phyloP scores from a whole-genome alignment of 2,888 invertebrate genomes.

The Drosophila anceps region DNA sequence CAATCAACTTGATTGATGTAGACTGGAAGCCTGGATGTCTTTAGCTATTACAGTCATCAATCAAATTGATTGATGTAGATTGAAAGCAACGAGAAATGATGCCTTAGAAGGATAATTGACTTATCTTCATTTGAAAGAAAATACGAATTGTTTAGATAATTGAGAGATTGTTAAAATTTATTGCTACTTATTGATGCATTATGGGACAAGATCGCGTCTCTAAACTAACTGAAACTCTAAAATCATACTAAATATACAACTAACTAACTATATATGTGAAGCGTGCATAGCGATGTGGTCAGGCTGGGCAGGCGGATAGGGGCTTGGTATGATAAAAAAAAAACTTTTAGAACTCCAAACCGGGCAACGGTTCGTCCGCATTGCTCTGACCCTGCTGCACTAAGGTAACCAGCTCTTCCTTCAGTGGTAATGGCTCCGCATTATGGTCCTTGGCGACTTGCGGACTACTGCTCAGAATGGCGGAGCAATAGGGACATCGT shows the following conservation, averaged over 20 bases:
- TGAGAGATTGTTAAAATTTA: not conserved
- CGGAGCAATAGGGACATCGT: constrained; percentile 12
- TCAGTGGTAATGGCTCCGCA: not conserved
- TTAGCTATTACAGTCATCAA: not conserved
- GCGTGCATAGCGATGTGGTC: not conserved
- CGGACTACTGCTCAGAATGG: not conserved
- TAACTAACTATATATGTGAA: not conserved
- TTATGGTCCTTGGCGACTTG: not conserved
- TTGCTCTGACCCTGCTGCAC: not conserved
- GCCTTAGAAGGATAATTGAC: not conserved
- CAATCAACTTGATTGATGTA: not conserved
- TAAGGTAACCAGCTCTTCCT: not conserved
- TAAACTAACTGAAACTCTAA: not conserved
- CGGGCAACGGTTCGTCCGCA: not conserved
- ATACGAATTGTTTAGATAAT: too few species aligned
- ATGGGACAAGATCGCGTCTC: not conserved
- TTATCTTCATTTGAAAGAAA: not conserved
- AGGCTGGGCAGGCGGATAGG: not conserved
- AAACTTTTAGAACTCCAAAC: not conserved
- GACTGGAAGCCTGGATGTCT: not conserved
- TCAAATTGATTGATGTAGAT: not conserved
- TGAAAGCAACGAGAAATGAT: not conserved
- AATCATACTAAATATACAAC: not conserved
- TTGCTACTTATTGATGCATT: not conserved
- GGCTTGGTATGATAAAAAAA: not conserved